A percentile compares a stretch with the other conserved stretches of the same genome.
Conservation (phyloP, 1,140 invertebrate genomes). For the Drosophila ananassae region DNA sequence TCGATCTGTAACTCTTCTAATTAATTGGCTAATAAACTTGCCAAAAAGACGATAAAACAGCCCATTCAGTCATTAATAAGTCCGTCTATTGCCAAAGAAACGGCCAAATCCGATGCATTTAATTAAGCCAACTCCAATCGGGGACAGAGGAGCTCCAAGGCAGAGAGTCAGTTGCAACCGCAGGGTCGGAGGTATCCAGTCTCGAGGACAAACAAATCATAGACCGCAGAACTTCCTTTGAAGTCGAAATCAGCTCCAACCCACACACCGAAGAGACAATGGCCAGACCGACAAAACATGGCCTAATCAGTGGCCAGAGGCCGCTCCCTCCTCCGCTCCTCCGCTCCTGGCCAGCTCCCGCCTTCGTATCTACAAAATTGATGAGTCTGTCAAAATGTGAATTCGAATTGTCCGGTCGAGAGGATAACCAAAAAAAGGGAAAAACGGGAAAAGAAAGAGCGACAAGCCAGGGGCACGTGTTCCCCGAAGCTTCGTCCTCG, state of each 20-base stretch:
- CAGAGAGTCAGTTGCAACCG: constrained; percentile 28
- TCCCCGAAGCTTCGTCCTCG: constrained; percentile 42
- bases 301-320: constrained; percentile 53
- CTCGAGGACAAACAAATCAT: constrained; percentile 70
- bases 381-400: constrained; percentile 84
- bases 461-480: constrained; percentile 62
- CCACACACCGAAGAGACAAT: constrained; percentile 47
- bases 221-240: constrained; percentile 76
- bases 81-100: constrained; percentile 71
- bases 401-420: constrained; percentile 57
- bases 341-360: too few relatives aligned
- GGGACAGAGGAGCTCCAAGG: constrained; percentile 26
- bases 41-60: too few relatives aligned
- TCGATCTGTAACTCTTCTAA: too few relatives aligned
- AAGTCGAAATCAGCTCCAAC: constrained; percentile 27
- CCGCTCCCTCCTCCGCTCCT: background rate
- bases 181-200: constrained; percentile 65
- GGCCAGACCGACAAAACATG: constrained; percentile 46
- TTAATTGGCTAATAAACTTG: too few relatives aligned
- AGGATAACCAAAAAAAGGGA: constrained; percentile 29
- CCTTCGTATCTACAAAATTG: constrained; percentile 81
- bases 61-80: constrained; percentile 10
- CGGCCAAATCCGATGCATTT: constrained; percentile 61
- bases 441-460: constrained; percentile 8
- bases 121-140: constrained; percentile 58